phyloP scores from a whole-genome alignment of 2,888 invertebrate genomes.

The Eristalinus sepulchralis region DNA sequence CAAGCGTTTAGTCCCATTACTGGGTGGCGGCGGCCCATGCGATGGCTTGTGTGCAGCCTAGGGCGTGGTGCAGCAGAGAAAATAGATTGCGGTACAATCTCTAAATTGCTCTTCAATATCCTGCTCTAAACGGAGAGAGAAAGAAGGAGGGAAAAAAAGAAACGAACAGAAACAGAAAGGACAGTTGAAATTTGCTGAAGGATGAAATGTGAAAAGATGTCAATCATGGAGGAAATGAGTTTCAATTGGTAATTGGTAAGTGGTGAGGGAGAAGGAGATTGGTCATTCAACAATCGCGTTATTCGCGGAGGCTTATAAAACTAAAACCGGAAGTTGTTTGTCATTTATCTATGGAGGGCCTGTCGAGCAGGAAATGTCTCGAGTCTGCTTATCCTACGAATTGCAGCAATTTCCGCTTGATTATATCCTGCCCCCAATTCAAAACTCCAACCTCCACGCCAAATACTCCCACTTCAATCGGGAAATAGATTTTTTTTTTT shows the following conservation, averaged over 20 bases:
- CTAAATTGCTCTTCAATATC: conserved; percentile 12
- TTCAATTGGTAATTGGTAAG: neutral
- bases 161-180: neutral
- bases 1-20: conserved; percentile 52
- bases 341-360: too few species aligned
- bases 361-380: too few species aligned
- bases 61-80: conserved; percentile 56
- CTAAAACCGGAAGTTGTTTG: too few species aligned
- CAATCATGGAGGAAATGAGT: neutral
- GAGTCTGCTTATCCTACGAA: too few species aligned
- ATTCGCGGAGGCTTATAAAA: too few species aligned
- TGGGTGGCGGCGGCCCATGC: neutral
- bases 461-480: neutral
- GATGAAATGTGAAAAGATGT: neutral
- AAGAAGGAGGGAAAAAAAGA: neutral
- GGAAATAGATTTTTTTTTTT: too few species aligned
- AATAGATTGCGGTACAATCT: conserved; percentile 18
- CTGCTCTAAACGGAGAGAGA: neutral
- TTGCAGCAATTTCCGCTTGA: neutral
- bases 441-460: neutral
- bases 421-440: neutral
- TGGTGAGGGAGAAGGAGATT: too few species aligned
- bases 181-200: neutral
- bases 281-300: too few species aligned
- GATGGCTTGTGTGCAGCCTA: neutral